These are phyloP conservation scores for Corynorhinus townsendii DNA, from an alignment of 2,113 vertebrate genomes.

Conservation along the genomic window DNA sequence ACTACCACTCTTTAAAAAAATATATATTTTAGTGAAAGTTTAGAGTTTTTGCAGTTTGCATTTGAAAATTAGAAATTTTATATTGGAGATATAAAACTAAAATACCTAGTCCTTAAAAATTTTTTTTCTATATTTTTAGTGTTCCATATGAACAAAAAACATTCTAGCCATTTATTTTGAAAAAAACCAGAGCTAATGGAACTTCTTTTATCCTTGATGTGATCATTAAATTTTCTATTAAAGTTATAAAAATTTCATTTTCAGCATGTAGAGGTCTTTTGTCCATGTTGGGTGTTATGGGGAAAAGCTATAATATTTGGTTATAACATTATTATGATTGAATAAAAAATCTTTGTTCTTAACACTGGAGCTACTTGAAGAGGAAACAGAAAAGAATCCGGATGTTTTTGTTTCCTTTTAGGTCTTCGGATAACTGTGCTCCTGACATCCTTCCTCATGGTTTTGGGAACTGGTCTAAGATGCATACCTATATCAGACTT, in stretches of 20 bases:
- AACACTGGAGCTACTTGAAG: background rate
- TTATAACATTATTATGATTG: background rate
- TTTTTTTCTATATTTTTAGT: constrained; percentile 18
- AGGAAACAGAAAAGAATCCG: constrained; percentile 20
- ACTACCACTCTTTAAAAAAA: no score
- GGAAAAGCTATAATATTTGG: background rate
- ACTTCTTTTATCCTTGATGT: background rate
- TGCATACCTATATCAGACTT: constrained; percentile 88
- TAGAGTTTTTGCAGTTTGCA: background rate
- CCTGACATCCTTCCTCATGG: constrained; percentile 91
- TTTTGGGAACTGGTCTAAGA: constrained; percentile 88
- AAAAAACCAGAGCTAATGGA: background rate
- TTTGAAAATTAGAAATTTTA: constrained; percentile 38
- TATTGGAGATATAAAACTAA: background rate
- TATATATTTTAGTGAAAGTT: background rate
- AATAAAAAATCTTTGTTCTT: constrained; percentile 3
- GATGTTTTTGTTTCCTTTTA: constrained; percentile 68
- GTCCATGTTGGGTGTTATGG: background rate
- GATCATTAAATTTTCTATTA: background rate
- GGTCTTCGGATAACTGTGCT: constrained; percentile 93
- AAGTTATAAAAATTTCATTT: constrained; percentile 37
- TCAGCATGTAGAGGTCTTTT: background rate
- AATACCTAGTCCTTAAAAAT: constrained; percentile 11
- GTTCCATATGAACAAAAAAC: background rate
- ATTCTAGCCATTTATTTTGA: background rate